A percentile compares a stretch with the other conserved stretches of the same genome.
Evolutionary conservation across 2,888 invertebrate species (phyloP).

Genomic region (Petrophora chlorosata): DNA sequence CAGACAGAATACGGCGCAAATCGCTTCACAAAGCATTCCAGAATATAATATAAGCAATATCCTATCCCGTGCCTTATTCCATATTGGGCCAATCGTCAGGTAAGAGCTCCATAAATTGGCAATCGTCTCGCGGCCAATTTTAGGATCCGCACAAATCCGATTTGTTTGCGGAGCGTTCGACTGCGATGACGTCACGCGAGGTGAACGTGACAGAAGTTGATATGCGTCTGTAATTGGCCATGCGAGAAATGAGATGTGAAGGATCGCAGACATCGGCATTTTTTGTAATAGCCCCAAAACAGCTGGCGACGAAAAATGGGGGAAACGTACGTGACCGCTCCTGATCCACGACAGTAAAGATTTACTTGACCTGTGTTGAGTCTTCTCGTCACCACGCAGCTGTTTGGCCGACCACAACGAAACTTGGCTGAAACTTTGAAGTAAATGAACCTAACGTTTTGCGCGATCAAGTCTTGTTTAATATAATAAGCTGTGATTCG

Average conservation of each 20-base stretch:
- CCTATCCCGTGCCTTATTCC: slow-evolving; percentile 27
- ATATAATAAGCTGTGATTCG: no score
- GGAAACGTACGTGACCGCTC: no score
- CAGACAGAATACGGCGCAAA: slow-evolving; percentile 17
- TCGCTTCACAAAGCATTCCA: slow-evolving; percentile 26
- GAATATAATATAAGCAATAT: slow-evolving; percentile 41
- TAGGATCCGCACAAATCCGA: slow-evolving; percentile 47
- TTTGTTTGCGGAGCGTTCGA: slow-evolving; percentile 43
- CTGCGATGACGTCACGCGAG: slow-evolving; percentile 22
- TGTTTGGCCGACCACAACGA: no score
- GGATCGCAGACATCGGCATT: background rate
- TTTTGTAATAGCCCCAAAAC: slow-evolving; percentile 8
- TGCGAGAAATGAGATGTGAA: slow-evolving; percentile 1
- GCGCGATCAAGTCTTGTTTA: no score
- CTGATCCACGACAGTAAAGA: no score
- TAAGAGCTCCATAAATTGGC: slow-evolving; percentile 38
- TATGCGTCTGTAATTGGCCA: slow-evolving; percentile 13
- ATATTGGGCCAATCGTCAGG: slow-evolving; percentile 41
- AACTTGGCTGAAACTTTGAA: no score
- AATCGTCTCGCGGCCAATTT: slow-evolving; percentile 48
- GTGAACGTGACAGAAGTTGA: slow-evolving; percentile 21
- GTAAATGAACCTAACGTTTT: no score
- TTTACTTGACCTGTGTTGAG: no score
- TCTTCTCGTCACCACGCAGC: no score
- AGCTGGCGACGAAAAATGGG: no score